These are phyloP conservation scores for Ammodytes dubius DNA, from an alignment of 2,113 vertebrate species.

Conservation along the genomic window DNA sequence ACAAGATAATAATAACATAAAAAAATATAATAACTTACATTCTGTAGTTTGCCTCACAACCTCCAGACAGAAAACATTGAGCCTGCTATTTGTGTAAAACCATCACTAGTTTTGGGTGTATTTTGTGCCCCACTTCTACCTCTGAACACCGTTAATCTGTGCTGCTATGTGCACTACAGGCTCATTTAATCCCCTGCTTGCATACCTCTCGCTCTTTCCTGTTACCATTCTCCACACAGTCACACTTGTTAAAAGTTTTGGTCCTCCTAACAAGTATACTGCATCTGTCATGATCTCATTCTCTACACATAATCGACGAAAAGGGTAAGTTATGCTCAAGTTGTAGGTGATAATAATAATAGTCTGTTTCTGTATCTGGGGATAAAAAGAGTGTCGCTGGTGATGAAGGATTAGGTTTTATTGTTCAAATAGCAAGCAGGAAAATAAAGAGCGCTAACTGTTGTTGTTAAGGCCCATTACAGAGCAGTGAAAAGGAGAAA, in stretches of 20 bases:
- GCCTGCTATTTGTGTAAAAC: constrained; percentile 22
- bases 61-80: constrained; percentile 41
- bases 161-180: constrained; percentile 74
- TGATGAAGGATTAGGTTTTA: background rate
- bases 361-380: background rate
- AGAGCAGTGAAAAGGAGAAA: background rate
- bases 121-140: constrained; percentile 64
- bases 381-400: background rate
- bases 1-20: background rate
- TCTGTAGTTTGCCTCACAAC: constrained; percentile 30
- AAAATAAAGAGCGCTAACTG: constrained; percentile 1
- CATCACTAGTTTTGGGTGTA: constrained; percentile 24
- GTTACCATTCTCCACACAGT: constrained; percentile 63
- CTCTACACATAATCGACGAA: background rate
- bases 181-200: constrained; percentile 78
- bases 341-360: constrained; percentile 17
- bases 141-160: constrained; percentile 82
- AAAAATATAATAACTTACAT: constrained; percentile 60
- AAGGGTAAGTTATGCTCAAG: constrained; percentile 50
- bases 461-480: background rate
- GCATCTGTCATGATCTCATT: constrained; percentile 18
- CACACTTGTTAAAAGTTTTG: constrained; percentile 51
- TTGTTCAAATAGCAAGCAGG: constrained; percentile 8
- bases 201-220: constrained; percentile 79
- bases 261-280: constrained; percentile 31